phyloP scores from a whole-genome alignment of 2,113 vertebrate species.

The Synodontis membranacea region DNA sequence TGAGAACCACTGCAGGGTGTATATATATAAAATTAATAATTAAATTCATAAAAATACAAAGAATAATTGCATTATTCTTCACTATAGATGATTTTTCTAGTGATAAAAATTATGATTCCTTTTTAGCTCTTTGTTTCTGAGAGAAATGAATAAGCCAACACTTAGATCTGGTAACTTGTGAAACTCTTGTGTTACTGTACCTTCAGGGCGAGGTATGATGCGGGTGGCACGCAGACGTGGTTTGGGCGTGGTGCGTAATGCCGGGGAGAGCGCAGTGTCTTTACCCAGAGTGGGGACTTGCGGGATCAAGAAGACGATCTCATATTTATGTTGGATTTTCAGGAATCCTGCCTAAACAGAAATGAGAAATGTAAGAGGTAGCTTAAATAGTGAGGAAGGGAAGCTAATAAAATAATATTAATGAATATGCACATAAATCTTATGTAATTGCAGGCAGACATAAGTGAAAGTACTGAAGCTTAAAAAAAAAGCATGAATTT shows the following conservation, averaged over 20 bases:
- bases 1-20: neutral
- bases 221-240: slow-evolving; percentile 60
- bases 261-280: slow-evolving; percentile 58
- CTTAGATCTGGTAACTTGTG: neutral
- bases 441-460: neutral
- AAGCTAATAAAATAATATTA: neutral
- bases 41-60: neutral
- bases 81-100: neutral
- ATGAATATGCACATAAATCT: neutral
- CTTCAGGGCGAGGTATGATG: slow-evolving; percentile 62
- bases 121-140: neutral
- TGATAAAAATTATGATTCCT: neutral
- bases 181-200: slow-evolving; percentile 49
- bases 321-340: slow-evolving; percentile 68
- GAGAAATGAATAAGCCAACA: too few species aligned
- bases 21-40: too few species aligned
- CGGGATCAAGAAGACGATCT: slow-evolving; percentile 65
- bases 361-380: neutral
- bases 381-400: neutral
- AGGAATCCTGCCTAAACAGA: slow-evolving; percentile 66
- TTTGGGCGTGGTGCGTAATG: slow-evolving; percentile 45
- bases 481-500: neutral
- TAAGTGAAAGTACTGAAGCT: neutral
- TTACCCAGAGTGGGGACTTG: slow-evolving; percentile 64
- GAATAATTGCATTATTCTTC: neutral